Evolutionary conservation across 2,797 vertebrate species (phyloP), one percentile per base, ranked within the genome.

Genomic region (Myotis pilosus): DNA sequence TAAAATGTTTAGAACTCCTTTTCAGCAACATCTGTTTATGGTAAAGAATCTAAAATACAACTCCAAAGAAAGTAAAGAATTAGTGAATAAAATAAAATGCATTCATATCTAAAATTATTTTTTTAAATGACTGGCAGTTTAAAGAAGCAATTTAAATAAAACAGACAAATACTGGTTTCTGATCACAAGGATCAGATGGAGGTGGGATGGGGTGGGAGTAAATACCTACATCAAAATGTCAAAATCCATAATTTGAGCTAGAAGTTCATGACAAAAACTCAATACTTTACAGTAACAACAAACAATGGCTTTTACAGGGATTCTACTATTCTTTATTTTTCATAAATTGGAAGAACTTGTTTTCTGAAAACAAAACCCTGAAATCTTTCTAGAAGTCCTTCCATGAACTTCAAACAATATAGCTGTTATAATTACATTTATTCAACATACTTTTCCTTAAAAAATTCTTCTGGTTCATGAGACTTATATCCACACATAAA

Each of bases 161-260:
- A 72, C 16, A 80, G 66, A 94, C 16, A 84, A 88, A 47, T 28
- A 81, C 41, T 60, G 8, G 4, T n/a, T 91, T 95, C 83, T 57
- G 12, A 94, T n/a, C 62, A 87, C 66, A 91, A 55, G 47, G 36
- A 89, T 72, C 53, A 87, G 20, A 82, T 49, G 33, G 11, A 76
- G 36, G 23, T 71, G 30, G 57, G 79, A 69, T 64, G 6, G 8
- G 53, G 28, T 57, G 20, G 15, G 22, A 69, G 36, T 33, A 57
- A 87, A 75, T 30, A 64, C 3, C 78, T 78, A 66, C 53, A 38
- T 74, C 84, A 91, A 94, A 95, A 80, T 51, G n/a, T 89, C 69
- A 91, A 94, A 93, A 89, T 76, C 55, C 69, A 30, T 53, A 86
- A 76, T 38, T 69, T 16, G 66, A 86, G 51, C 68, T 28, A 57